Conservation (phyloP, 2,797 vertebrate species). For the Cyclopterus lumpus region DNA sequence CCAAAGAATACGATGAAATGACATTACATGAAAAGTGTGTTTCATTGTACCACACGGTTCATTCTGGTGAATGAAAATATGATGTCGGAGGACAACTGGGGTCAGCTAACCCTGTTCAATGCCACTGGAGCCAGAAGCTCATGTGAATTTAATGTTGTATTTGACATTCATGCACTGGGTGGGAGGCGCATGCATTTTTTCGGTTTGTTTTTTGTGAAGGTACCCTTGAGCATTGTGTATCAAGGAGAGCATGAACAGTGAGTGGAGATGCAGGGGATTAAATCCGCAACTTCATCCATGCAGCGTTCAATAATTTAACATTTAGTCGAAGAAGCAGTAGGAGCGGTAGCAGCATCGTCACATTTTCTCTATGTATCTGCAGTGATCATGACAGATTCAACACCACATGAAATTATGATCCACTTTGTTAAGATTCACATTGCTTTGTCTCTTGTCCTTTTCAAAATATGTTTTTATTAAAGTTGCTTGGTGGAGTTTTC, state of each 20-base stretch:
- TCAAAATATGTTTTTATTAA: neutral
- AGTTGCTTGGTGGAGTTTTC: neutral
- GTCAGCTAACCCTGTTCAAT: neutral
- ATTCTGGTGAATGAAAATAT: constrained; percentile 1
- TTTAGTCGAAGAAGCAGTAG: neutral
- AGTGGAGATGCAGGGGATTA: neutral
- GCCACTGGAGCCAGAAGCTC: neutral
- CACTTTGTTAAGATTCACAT: neutral
- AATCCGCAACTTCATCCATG: neutral
- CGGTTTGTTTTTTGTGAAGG: neutral
- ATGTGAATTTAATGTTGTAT: neutral
- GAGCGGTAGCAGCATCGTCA: accelerated
- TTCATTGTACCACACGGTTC: neutral
- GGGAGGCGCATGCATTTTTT: neutral
- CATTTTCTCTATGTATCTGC: neutral
- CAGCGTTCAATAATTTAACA: neutral
- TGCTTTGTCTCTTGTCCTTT: no score
- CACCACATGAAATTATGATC: neutral
- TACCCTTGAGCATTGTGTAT: neutral
- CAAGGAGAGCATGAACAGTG: neutral
- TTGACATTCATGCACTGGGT: neutral
- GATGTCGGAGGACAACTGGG: neutral
- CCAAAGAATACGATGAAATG: neutral
- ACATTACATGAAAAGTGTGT: neutral
- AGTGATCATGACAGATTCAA: neutral